phyloP scores from a whole-genome alignment of 2,888 invertebrate genomes.

The Plebejus melissa region DNA sequence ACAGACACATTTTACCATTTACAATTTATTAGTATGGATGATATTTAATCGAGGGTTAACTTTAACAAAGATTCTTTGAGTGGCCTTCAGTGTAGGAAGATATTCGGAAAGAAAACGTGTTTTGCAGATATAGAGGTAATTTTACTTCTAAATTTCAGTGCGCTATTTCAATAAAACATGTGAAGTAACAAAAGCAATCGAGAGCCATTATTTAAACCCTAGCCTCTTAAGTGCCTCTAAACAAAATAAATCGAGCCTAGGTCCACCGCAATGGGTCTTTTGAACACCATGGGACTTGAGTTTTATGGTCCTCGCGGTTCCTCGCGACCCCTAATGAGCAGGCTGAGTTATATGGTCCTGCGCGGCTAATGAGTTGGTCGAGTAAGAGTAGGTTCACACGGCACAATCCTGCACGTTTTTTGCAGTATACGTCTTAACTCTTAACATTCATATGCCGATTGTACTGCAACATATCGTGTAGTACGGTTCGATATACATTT shows the following conservation, averaged over 20 bases:
- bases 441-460: too few species aligned
- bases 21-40: too few species aligned
- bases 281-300: conserved; percentile 2
- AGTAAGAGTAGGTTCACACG: neutral
- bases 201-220: neutral
- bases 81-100: neutral
- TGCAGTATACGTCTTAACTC: too few species aligned
- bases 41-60: too few species aligned
- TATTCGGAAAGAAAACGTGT: neutral
- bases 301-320: conserved; percentile 19
- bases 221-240: neutral
- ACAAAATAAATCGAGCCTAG: conserved; percentile 15
- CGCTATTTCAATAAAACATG: neutral
- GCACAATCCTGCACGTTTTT: too few species aligned
- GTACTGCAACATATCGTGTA: neutral
- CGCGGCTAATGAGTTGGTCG: neutral
- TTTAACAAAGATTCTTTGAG: too few species aligned
- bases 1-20: too few species aligned
- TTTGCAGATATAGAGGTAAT: neutral
- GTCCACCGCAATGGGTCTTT: conserved; percentile 14
- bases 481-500: too few species aligned
- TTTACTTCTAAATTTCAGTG: neutral
- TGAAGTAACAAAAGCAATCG: neutral
- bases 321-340: conserved; percentile 9
- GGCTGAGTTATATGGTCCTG: conserved; percentile 3